phyloP scores from a whole-genome alignment of 2,113 vertebrate genomes.

The Rhea americana region DNA sequence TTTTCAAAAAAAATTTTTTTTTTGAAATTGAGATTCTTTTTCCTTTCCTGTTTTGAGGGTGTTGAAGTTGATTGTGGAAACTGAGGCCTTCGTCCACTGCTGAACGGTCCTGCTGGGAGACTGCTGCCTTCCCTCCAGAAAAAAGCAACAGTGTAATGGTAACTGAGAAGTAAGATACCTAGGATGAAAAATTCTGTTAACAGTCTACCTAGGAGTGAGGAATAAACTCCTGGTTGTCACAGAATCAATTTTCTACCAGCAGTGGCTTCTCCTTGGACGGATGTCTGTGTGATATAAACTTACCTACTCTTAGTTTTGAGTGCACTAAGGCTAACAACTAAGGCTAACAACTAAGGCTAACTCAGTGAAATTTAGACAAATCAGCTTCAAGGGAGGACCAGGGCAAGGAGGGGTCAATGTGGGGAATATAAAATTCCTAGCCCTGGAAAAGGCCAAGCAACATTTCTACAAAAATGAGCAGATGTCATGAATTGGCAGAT shows the following conservation, averaged over 20 bases:
- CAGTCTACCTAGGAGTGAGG: accelerated
- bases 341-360: neutral
- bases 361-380: neutral
- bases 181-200: neutral
- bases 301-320: neutral
- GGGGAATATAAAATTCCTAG: neutral
- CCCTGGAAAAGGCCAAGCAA: neutral
- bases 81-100: neutral
- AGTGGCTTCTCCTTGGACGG: neutral
- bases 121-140: neutral
- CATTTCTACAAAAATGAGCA: neutral
- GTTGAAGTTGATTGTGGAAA: neutral
- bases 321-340: neutral
- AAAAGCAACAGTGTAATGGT: neutral
- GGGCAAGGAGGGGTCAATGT: neutral
- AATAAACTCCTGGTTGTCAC: neutral
- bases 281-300: neutral
- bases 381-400: neutral
- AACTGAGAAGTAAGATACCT: neutral
- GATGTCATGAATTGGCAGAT: neutral
- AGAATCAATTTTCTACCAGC: neutral
- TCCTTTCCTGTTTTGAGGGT: neutral
- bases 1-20: neutral
- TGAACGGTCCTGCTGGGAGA: neutral
- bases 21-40: neutral